Evolutionary conservation across 2,888 invertebrate genomes (phyloP).

Genomic region (Alentia gelatinosa): DNA sequence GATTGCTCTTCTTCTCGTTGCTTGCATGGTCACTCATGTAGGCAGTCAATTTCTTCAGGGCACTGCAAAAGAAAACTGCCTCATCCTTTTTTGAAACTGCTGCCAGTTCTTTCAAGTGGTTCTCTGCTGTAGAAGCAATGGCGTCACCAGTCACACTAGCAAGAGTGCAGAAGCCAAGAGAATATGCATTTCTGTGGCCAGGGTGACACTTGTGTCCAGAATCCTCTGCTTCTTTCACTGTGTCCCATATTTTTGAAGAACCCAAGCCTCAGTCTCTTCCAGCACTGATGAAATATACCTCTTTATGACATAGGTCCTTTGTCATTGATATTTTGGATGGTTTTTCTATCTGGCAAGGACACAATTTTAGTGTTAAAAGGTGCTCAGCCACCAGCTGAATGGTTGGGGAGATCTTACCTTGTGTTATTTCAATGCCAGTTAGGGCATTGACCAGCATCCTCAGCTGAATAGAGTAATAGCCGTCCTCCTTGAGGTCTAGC

Average conservation of each 20-base stretch:
- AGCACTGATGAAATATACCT: neutral
- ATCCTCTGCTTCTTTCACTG: neutral
- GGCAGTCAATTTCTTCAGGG: neutral
- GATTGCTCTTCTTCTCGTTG: conserved; percentile 40
- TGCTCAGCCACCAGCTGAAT: neutral
- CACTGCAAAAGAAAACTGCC: neutral
- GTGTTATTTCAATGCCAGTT: neutral
- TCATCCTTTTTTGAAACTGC: neutral
- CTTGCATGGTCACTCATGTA: conserved; percentile 21
- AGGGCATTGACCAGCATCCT: neutral
- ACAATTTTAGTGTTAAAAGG: neutral
- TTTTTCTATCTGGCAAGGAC: neutral
- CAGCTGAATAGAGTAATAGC: neutral
- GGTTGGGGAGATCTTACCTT: neutral
- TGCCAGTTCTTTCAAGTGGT: conserved; percentile 17
- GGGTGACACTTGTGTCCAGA: neutral
- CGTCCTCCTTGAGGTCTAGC: neutral
- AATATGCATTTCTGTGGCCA: neutral
- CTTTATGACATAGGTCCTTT: conserved; percentile 29
- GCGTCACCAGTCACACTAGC: conserved; percentile 10
- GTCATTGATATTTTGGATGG: conserved; percentile 12
- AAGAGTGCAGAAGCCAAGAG: conserved; percentile 5
- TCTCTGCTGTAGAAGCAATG: neutral
- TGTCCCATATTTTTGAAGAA: conserved; percentile 5
- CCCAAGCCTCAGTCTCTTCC: neutral